Evolutionary conservation across 2,113 vertebrate species (phyloP), one percentile per base, ranked within the genome.

Genomic region (Leucosticte australis): DNA sequence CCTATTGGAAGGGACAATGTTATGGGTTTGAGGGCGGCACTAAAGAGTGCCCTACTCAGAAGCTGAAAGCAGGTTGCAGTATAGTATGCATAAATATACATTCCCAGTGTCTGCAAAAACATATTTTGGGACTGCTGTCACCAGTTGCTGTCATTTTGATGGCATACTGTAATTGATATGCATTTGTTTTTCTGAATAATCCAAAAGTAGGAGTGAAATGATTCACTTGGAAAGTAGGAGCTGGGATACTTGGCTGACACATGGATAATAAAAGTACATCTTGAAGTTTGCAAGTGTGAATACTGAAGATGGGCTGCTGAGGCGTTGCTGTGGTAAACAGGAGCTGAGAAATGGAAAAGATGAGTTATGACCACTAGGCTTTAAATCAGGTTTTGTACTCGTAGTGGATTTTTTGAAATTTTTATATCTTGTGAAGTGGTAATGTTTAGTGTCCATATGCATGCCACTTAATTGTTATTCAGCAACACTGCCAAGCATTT

Each of bases 121-220:
- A 0, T 71, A 68, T 89, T 92, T 94, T 70, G 80, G 60, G 39
- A 35, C 33, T 71, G n/a, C 65, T 87, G 74, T 91, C 56, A 71
- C 56, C n/a, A 47, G 39, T 59, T 96, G n/a, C 27, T 89, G 85
- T 93, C 68, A 63, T 86, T 92, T 80, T 90, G 70, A 63, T 56
- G 50, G 37, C 77, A 59, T 67, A 55, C 5, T 2, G 2, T 68
- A 87, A 87, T 50, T 35, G 64, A 71, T 84, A 81, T 0, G 0
- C 14, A 6, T 77, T 94, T 94, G 30, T 74, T 96, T 94, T 92
- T 77, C 71, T 83, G 76, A 55, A 63, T 77, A 94, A 90, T 67
- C 42, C 24, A 4, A 89, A 89, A 92, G 83, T 52, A 83, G 83
- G 71, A 73, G 79, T 93, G 76, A 88, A 94, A 59, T 90, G 60